Conservation (phyloP, 2,797 vertebrate genomes). For the Triplophysa bombifrons region DNA sequence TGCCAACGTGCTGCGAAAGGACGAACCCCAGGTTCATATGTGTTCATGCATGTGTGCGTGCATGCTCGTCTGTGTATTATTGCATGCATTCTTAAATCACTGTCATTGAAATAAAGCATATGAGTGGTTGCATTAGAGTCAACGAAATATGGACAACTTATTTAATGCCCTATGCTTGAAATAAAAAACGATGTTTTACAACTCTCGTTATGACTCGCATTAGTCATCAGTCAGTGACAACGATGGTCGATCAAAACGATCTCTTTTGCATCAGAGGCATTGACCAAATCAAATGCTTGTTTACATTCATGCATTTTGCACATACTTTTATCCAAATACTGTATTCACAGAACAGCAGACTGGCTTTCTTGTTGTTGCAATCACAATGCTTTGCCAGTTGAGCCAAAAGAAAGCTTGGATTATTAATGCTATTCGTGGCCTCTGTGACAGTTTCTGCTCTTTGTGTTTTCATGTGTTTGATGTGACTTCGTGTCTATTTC, state of each 20-base stretch:
- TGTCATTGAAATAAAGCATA: neutral
- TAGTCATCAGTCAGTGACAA: neutral
- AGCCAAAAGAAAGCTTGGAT: no score
- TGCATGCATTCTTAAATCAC: neutral
- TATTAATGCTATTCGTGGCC: no score
- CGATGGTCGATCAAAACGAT: no score
- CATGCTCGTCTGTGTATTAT: neutral
- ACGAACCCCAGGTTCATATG: constrained; percentile 70
- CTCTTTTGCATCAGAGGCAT: no score
- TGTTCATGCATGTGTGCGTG: neutral
- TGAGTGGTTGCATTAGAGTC: neutral
- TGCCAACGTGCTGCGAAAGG: constrained; percentile 72
- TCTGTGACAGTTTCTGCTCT: neutral
- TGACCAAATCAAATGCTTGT: no score
- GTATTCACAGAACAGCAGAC: no score
- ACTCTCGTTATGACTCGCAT: neutral
- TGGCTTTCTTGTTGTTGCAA: no score
- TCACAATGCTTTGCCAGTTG: no score
- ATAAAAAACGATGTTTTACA: no score
- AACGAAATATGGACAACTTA: neutral
- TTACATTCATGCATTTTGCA: no score
- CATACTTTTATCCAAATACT: no score
- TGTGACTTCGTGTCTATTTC: neutral
- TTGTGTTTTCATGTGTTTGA: neutral
- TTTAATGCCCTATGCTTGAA: no score